Conservation (phyloP, 2,888 invertebrate species). For the Drosophila monieri region DNA sequence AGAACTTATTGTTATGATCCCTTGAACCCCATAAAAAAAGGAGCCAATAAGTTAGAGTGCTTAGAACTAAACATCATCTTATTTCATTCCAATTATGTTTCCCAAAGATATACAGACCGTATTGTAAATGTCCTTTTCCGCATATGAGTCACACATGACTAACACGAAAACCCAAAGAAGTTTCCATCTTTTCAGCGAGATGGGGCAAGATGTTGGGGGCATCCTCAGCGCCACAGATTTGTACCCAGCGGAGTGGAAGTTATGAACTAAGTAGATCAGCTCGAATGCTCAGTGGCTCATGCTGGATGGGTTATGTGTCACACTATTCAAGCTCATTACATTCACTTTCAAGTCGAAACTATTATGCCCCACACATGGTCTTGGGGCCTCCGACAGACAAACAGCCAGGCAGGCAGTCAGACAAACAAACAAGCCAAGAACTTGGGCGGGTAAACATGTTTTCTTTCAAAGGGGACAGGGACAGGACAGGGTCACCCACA, state of each 20-base stretch:
- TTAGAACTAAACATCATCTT: neutral
- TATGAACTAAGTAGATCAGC: slow-evolving; percentile 28
- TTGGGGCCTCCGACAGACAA: neutral
- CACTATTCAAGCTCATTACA: slow-evolving; percentile 44
- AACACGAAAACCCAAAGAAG: slow-evolving; percentile 4
- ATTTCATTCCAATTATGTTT: neutral
- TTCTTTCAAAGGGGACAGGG: slow-evolving; percentile 3
- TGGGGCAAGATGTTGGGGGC: neutral
- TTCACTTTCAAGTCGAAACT: slow-evolving; percentile 43
- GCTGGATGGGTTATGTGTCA: slow-evolving; percentile 36
- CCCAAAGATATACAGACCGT: neutral
- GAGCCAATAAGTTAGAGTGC: neutral
- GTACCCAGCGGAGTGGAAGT: slow-evolving; percentile 31
- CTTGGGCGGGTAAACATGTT: slow-evolving; percentile 25
- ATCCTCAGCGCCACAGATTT: slow-evolving; percentile 7
- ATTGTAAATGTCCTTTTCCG: neutral
- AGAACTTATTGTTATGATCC: neutral
- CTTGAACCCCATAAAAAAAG: neutral
- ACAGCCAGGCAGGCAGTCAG: slow-evolving; percentile 10
- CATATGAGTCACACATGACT: slow-evolving; percentile 9
- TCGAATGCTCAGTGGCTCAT: slow-evolving; percentile 18
- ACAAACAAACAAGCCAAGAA: slow-evolving; percentile 18
- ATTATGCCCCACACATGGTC: slow-evolving; percentile 32
- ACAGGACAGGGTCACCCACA: slow-evolving; percentile 19
- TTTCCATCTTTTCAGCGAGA: neutral